Evolutionary conservation across 2,888 invertebrate species (phyloP), one percentile per base, ranked within the genome.

Genomic region (Suillia variegata): DNA sequence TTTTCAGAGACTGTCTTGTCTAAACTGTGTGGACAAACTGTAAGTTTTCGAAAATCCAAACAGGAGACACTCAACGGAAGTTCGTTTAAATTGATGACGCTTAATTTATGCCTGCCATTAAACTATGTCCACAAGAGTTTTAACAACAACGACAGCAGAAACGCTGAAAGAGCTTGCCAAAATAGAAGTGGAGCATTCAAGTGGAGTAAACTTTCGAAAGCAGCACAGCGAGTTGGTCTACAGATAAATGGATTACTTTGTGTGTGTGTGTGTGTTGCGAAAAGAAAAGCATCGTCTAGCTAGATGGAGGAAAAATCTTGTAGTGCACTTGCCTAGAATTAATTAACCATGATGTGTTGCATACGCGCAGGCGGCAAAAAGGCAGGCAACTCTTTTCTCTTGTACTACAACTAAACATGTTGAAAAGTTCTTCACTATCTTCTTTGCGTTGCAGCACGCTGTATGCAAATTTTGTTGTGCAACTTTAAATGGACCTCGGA

Each of bases 71-170:
- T n/a, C n/a, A n/a, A n/a, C 6, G 38, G 3, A 45, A 45, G 18
- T 45, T 20, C 18, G 6, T 20, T 13, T 6, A 60, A 58, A 55
- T 51, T 48, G 61, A 57, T 62, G 62, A 62, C 58, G 51, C 54
- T 56, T 56, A 51, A 56, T 55, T 54, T 52, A 62, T 59, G 60
- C 56, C 54, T 57, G 62, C 62, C 59, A 64, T 65, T 64, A 61
- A 65, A 62, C 65, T 60, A 64, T 65, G 59, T 60, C 62, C 62
- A 60, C 56, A 38, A 48, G 38, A 15, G 42, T n/a, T 21, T 42
- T 13, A 8, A 8, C 10, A 38, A 38, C 38, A 13, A n/a, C 38
- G n/a, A 38, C 4, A 38, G 8, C 5, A 6, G 38, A 38, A 8
- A n/a, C n/a, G n/a, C n/a, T n/a, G n/a, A n/a, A n/a, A n/a, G n/a